These are phyloP conservation scores for Philhelius pedissequus DNA, from an alignment of 2,888 invertebrate genomes.

Conservation along the genomic window DNA sequence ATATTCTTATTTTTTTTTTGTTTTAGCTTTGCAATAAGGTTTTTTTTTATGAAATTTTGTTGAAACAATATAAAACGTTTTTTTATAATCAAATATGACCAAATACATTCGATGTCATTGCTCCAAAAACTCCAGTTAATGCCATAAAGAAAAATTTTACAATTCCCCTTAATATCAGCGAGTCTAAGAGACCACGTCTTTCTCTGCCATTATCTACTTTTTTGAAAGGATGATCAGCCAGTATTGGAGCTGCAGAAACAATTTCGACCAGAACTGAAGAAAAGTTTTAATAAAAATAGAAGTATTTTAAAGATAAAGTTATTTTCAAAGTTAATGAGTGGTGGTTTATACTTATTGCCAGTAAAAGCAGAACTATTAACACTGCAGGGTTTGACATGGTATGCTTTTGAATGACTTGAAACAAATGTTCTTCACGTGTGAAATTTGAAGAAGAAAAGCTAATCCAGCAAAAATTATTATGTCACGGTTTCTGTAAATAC, in stretches of 20 bases:
- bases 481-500: background rate
- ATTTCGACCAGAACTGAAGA: background rate
- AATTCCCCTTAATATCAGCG: background rate
- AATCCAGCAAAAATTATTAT: background rate
- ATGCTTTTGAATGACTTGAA: background rate
- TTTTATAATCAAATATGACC: background rate
- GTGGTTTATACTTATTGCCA: background rate
- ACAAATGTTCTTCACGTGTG: background rate
- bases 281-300: background rate
- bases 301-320: too few relatives aligned
- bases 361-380: background rate
- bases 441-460: background rate
- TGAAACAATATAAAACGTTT: background rate
- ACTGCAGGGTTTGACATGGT: conserved; percentile 16
- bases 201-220: background rate
- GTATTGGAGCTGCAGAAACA: background rate
- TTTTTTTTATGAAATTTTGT: background rate
- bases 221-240: background rate
- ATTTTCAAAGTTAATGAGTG: background rate
- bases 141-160: background rate
- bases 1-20: background rate
- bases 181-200: background rate
- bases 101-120: conserved; percentile 16
- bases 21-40: background rate
- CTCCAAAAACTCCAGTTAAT: background rate